Conservation (phyloP, 2,888 invertebrate genomes). For the Chaitophorus viminalis region DNA sequence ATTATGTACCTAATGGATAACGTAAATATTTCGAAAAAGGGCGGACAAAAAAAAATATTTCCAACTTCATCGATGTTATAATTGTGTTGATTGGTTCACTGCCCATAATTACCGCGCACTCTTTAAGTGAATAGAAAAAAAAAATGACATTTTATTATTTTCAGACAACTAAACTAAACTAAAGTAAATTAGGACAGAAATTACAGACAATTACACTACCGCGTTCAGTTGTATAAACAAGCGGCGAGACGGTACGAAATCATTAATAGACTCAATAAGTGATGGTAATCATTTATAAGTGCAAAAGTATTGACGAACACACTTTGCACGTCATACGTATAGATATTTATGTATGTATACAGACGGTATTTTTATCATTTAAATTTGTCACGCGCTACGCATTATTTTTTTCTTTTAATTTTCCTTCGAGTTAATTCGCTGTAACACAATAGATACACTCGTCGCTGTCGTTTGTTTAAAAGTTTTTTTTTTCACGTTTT, state of each 20-base stretch:
- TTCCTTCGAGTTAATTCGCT: slow-evolving; percentile 15
- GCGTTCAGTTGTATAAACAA: background rate
- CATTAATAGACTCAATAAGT: background rate
- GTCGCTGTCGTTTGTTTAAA: slow-evolving; percentile 17
- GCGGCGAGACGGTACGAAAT: background rate
- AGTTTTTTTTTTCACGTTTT: background rate
- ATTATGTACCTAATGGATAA: background rate
- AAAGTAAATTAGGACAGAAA: background rate
- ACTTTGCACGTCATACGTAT: background rate
- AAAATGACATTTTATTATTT: background rate
- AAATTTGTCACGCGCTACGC: slow-evolving; percentile 55
- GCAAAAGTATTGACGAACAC: background rate
- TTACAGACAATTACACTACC: background rate
- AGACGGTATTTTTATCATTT: slow-evolving; percentile 9
- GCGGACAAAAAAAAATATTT: background rate
- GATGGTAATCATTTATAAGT: background rate
- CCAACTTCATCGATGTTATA: no score
- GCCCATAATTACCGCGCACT: background rate
- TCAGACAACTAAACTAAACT: background rate
- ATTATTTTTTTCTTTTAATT: slow-evolving; percentile 38
- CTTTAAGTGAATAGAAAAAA: background rate
- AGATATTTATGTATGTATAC: background rate
- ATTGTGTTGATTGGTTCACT: background rate
- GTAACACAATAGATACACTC: background rate
- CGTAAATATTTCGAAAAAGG: background rate